Evolutionary conservation across 2,797 vertebrate species (phyloP), one percentile per base, ranked within the genome.

Genomic region (Poecilia velifera): DNA sequence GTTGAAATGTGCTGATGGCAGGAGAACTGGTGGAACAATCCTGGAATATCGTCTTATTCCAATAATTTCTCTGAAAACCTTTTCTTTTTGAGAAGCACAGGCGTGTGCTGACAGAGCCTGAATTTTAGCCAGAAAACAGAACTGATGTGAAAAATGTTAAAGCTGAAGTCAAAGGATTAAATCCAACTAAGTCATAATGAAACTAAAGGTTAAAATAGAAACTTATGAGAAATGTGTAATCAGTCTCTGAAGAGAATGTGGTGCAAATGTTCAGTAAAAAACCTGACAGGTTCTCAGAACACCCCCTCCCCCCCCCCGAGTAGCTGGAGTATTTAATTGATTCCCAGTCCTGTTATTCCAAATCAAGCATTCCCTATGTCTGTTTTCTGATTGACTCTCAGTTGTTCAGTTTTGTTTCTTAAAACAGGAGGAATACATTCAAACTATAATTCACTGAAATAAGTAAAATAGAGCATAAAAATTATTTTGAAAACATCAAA

Each of bases 121-220:
- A n/a, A 70, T 70, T 70, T 70, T 45, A n/a, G 66, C 66, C 41
- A 71, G 41, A 45, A n/a, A 43, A 45, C 25, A 71, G 3, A 25
- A n/a, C 2, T 1, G 39, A 13, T 43, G 39, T 43, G 25, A 25
- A 70, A 46, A 3, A 8, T 28, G 4, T 45, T 0, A 70, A 22
- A n/a, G 39, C 13, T 20, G n/a, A 4, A 43, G 8, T 41, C 28
- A 59, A 41, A 10, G 2, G 22, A n/a, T 18, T 71, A 28, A 43
- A 73, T 39, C 0, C 16, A 55, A 13, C 3, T 34, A 1, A 13
- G 9, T 81, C 47, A 71, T 68, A 82, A n/a, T 2, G 1, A 71
- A 82, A 72, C 41, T 70, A 12, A 81, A 84, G 77, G 47, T 25
- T 31, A 78, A 77, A 34, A 0, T 13, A 39, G 43, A 72, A 41